These are phyloP conservation scores for Metacarcinus magister DNA, from an alignment of 2,888 invertebrate genomes.

Conservation along the genomic window DNA sequence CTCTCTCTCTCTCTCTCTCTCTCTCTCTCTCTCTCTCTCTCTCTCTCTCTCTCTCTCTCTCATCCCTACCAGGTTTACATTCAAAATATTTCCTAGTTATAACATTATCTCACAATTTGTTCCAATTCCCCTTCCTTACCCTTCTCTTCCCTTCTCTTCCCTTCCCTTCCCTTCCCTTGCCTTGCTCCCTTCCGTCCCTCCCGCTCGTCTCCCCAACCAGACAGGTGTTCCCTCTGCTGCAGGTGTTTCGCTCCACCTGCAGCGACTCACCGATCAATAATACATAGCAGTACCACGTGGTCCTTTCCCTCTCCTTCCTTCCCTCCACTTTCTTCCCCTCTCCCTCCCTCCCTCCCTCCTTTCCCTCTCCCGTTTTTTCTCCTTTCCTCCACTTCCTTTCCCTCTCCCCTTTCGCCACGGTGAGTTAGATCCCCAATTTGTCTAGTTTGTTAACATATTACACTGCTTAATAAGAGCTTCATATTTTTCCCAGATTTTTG, in stretches of 20 bases:
- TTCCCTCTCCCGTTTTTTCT: not conserved
- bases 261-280: constrained; percentile 14
- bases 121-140: not conserved
- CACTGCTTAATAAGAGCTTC: not conserved
- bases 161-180: not conserved
- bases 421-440: not conserved
- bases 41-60: not conserved
- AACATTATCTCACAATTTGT: not conserved
- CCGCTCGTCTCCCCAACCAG: not conserved
- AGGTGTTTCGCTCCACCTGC: constrained; percentile 14
- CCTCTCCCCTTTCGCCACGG: not conserved
- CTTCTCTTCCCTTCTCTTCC: not conserved
- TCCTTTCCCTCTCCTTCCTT: not conserved
- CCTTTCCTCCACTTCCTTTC: not conserved
- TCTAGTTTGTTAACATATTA: not conserved
- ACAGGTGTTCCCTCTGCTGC: not conserved
- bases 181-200: not conserved
- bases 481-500: not conserved
- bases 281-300: not conserved
- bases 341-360: not conserved
- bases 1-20: not conserved
- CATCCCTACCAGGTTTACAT: not conserved
- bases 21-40: not conserved
- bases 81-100: not conserved
- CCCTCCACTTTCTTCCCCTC: not conserved